Evolutionary conservation across 2,113 vertebrate genomes (phyloP).

Genomic region (Pteronura brasiliensis): DNA sequence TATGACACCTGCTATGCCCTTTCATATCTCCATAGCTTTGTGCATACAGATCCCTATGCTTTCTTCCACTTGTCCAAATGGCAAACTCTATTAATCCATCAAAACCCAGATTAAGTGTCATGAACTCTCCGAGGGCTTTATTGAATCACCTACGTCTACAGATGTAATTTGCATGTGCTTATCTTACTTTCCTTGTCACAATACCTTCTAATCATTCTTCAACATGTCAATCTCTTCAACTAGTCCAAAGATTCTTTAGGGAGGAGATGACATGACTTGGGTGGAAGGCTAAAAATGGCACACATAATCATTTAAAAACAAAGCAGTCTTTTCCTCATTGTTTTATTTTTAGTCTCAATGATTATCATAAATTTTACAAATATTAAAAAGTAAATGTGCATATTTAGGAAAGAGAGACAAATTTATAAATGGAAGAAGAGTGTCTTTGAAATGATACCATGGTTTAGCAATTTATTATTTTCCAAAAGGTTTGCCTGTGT

Average conservation of each 20-base stretch:
- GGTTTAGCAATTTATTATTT: not conserved
- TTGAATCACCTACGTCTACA: not conserved
- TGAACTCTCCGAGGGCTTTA: not conserved
- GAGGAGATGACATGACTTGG: not conserved
- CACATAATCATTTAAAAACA: not conserved
- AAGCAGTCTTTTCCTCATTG: not conserved
- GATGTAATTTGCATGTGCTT: not conserved
- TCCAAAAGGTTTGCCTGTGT: not conserved
- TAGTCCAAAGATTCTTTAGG: not conserved
- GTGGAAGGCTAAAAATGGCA: not conserved
- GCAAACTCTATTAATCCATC: not conserved
- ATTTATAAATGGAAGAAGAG: not conserved
- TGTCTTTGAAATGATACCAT: not conserved
- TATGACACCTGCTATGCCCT: not conserved
- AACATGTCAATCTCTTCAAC: not conserved
- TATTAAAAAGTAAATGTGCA: not conserved
- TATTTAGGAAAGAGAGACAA: not conserved
- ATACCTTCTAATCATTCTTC: not conserved
- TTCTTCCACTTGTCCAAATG: not conserved
- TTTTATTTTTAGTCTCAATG: not conserved
- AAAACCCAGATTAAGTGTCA: not conserved
- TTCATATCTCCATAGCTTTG: not conserved
- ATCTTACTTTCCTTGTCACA: not conserved
- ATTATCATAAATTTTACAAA: not conserved
- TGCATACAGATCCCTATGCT: not conserved